These are phyloP conservation scores for Spodoptera litura DNA, from an alignment of 1,140 invertebrate species.

Conservation along the genomic window DNA sequence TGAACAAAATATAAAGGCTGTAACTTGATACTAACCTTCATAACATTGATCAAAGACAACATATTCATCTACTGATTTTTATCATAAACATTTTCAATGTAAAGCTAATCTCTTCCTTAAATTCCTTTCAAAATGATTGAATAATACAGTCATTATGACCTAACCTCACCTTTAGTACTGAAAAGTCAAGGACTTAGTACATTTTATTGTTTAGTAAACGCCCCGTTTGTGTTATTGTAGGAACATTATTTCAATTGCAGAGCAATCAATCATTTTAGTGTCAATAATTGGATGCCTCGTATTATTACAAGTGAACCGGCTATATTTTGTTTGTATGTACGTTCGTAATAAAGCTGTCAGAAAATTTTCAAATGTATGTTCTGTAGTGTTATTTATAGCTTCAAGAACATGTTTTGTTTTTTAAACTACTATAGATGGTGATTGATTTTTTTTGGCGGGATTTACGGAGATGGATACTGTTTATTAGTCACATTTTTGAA, in stretches of 20 bases:
- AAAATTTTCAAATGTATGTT: not conserved
- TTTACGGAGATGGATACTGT: no score
- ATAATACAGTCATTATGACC: slow-evolving; percentile 59
- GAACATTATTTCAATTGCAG: slow-evolving; percentile 26
- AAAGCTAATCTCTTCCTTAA: slow-evolving; percentile 54
- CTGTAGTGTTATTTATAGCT: not conserved
- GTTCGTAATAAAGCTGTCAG: slow-evolving; percentile 15
- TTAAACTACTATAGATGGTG: no score
- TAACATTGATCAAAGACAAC: not conserved
- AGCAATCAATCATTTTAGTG: slow-evolving; percentile 28
- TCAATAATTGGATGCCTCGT: slow-evolving; percentile 17
- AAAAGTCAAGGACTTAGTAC: slow-evolving; percentile 74
- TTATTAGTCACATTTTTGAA: no score
- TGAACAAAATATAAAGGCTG: no score
- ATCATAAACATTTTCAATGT: slow-evolving; percentile 19
- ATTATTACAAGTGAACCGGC: slow-evolving; percentile 13
- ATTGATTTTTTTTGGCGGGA: no score
- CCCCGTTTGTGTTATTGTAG: not conserved
- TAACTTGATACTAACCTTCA: not conserved
- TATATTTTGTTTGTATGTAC: slow-evolving; percentile 11
- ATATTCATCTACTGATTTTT: not conserved
- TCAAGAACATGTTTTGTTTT: not conserved
- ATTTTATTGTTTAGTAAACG: slow-evolving; percentile 73
- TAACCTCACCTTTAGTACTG: slow-evolving; percentile 59
- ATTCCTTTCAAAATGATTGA: slow-evolving; percentile 53